phyloP scores from a whole-genome alignment of 2,797 vertebrate species.

The Myotis vivesi region DNA sequence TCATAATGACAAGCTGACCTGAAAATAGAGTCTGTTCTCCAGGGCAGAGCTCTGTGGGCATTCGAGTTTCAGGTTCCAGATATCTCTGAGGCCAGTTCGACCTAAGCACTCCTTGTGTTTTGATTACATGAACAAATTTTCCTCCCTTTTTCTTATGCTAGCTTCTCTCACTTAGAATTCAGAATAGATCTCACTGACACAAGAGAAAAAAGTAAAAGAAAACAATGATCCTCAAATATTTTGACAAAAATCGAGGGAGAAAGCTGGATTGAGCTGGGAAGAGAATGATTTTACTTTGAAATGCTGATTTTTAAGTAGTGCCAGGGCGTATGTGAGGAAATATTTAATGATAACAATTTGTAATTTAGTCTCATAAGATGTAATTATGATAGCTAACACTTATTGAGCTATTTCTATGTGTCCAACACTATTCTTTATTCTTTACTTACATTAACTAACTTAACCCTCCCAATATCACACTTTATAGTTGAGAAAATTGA shows the following conservation, averaged over 20 bases:
- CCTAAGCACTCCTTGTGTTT: neutral
- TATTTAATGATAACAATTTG: neutral
- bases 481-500: neutral
- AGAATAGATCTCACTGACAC: neutral
- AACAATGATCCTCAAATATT: neutral
- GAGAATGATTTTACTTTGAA: slow-evolving; percentile 34
- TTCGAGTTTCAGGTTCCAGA: neutral
- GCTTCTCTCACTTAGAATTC: slow-evolving; percentile 38
- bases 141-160: neutral
- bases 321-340: neutral
- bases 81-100: neutral
- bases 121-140: neutral
- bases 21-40: neutral
- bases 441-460: neutral
- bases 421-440: neutral
- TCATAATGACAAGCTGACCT: neutral
- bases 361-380: slow-evolving; percentile 39
- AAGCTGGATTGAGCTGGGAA: neutral
- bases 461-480: neutral
- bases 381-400: neutral
- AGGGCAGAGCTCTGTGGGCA: neutral
- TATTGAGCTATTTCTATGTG: neutral
- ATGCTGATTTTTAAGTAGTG: slow-evolving; percentile 41
- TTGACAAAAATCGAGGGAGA: slow-evolving; percentile 33
- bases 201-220: neutral